A percentile compares a stretch with the other conserved stretches of the same genome.
These are phyloP conservation scores for Enoplosus armatus DNA, from an alignment of 2,797 vertebrate genomes.

Conservation along the genomic window DNA sequence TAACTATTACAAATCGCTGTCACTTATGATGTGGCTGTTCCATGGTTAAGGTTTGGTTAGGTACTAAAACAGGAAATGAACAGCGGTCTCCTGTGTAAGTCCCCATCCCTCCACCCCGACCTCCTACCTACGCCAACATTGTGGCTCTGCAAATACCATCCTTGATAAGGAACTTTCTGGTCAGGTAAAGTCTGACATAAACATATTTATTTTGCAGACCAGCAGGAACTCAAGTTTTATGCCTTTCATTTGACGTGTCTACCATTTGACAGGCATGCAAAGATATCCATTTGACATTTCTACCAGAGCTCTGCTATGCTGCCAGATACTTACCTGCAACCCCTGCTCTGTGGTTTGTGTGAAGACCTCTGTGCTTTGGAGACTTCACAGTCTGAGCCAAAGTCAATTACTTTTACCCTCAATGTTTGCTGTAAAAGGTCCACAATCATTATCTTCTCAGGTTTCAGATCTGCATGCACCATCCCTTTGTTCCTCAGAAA, in stretches of 20 bases:
- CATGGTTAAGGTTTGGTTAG: background rate
- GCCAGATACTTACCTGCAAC: conserved; percentile 39
- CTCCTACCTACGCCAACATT: too few species aligned
- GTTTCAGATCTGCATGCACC: conserved; percentile 40
- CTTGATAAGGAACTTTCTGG: background rate
- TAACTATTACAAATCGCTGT: background rate
- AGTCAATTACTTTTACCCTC: conserved; percentile 55
- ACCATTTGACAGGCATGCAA: conserved; percentile 31
- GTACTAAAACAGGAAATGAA: background rate
- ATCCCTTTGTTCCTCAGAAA: conserved; percentile 39
- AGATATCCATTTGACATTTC: conserved; percentile 7
- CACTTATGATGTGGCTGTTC: background rate
- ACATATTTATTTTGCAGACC: conserved; percentile 15
- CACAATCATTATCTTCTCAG: conserved; percentile 39
- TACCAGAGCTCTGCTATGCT: conserved; percentile 21
- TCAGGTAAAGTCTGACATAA: background rate
- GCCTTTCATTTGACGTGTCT: background rate
- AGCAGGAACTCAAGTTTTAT: background rate
- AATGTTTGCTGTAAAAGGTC: conserved; percentile 45
- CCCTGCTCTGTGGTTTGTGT: conserved; percentile 56
- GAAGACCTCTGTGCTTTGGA: conserved; percentile 45
- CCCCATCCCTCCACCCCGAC: too few species aligned
- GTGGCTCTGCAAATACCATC: too few species aligned
- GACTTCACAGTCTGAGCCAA: conserved; percentile 46
- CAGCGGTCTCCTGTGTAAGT: too few species aligned